Evolutionary conservation across 37 sponge, comb jelly and placozoan species (phyloP).

Genomic region (Cladorhizidae sp.): DNA sequence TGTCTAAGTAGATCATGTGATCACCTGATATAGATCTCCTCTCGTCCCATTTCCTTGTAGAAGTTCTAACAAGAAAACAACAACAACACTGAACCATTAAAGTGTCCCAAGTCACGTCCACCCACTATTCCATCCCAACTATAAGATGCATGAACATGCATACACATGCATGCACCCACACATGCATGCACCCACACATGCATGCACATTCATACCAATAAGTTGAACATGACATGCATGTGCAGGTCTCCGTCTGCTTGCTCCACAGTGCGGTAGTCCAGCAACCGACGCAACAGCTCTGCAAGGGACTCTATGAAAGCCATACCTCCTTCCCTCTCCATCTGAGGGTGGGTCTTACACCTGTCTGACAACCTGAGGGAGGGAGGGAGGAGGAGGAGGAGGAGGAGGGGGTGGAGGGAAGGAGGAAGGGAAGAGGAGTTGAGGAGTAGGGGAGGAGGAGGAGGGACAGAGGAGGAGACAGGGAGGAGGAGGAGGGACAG

Average conservation of each 20-base stretch:
- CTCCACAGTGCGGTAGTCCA: slow-evolving; percentile 74
- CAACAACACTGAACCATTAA: background rate
- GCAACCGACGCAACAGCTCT: slow-evolving; percentile 68
- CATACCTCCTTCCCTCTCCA: slow-evolving; percentile 51
- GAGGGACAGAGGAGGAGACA: background rate
- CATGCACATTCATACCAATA: slow-evolving; percentile 61
- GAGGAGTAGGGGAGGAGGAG: background rate
- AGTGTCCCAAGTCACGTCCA: no score
- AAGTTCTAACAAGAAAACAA: slow-evolving; percentile 63
- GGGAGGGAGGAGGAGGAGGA: slow-evolving; percentile 5
- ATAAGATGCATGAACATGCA: background rate
- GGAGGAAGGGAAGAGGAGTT: background rate
- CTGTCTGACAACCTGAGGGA: slow-evolving; percentile 48
- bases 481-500: background rate
- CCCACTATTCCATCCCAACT: background rate
- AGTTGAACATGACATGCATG: slow-evolving; percentile 86
- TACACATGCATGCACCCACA: background rate
- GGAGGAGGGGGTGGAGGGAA: background rate
- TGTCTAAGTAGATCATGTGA: no score
- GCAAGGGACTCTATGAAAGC: slow-evolving; percentile 63
- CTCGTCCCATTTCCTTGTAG: slow-evolving; percentile 91
- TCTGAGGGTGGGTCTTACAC: slow-evolving; percentile 45
- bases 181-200: background rate
- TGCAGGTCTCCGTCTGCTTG: slow-evolving; percentile 71
- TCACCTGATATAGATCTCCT: slow-evolving; percentile 91